Percentiles rank a stretch among this genome's conserved stretches.
These are phyloP conservation scores for Pinna nobilis DNA, from an alignment of 1,140 invertebrate species.

Conservation along the genomic window DNA sequence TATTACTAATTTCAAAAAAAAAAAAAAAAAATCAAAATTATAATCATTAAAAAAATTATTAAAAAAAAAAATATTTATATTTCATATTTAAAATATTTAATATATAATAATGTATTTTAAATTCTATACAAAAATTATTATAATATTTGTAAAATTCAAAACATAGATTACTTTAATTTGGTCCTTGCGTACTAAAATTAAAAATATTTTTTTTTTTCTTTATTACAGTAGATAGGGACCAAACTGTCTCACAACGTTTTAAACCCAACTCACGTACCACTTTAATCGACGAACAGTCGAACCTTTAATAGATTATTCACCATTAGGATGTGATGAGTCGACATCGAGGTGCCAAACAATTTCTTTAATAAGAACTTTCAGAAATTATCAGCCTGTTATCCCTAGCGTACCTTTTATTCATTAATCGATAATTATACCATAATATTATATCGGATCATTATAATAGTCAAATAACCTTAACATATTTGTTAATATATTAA, in stretches of 20 bases:
- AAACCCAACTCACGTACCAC: constrained; percentile 85
- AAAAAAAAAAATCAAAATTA: no score
- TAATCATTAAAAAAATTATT: no score
- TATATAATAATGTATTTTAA: no score
- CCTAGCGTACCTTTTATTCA: constrained; percentile 44
- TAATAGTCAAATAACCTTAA: no score
- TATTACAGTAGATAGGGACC: constrained; percentile 67
- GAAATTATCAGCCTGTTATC: constrained; percentile 38
- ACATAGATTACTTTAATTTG: not conserved
- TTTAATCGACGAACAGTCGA: constrained; percentile 45
- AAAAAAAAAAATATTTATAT: no score
- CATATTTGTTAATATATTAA: no score
- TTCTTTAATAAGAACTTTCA: constrained; percentile 66
- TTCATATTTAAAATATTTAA: no score
- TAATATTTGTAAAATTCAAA: no score
- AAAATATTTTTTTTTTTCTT: not conserved
- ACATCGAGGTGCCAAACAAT: constrained; percentile 86
- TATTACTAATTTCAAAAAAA: no score
- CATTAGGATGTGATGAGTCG: constrained; percentile 82
- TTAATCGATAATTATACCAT: constrained; percentile 58
- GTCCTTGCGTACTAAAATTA: not conserved
- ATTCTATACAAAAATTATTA: no score
- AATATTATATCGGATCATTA: constrained; percentile 17
- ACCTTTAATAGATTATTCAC: constrained; percentile 79
- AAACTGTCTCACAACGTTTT: constrained; percentile 84